Percentiles rank a stretch among this genome's conserved stretches.
phyloP scores from a whole-genome alignment of 2,797 vertebrate genomes.

The Odontamblyopus lacepedii region DNA sequence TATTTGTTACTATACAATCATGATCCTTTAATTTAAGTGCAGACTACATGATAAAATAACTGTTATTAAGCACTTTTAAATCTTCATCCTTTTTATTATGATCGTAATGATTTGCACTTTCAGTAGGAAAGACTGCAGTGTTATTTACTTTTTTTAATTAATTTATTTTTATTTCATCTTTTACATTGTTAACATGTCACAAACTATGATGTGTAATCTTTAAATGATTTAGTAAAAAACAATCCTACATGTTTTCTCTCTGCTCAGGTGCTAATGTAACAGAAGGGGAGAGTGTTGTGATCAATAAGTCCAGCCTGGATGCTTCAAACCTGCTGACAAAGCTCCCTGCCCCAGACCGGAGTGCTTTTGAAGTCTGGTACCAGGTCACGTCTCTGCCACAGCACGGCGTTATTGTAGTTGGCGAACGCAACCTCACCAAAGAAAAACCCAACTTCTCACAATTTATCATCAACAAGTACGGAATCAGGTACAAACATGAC shows the following conservation, averaged over 20 bases:
- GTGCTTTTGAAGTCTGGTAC: conserved; percentile 87
- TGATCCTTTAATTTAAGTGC: too few relatives aligned
- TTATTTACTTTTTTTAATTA: too few relatives aligned
- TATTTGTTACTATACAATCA: too few relatives aligned
- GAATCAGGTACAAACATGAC: conserved; percentile 86
- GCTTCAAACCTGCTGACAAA: conserved; percentile 86
- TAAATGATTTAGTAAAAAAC: too few relatives aligned
- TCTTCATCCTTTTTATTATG: too few relatives aligned
- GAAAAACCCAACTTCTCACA: conserved; percentile 92
- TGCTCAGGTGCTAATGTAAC: conserved; percentile 79
- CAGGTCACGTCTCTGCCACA: conserved; percentile 83
- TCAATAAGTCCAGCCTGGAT: conserved; percentile 84
- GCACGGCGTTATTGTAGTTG: conserved; percentile 82
- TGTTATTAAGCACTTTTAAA: too few relatives aligned
- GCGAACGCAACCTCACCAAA: conserved; percentile 85
- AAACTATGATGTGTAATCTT: not conserved
- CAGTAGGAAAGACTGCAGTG: too few relatives aligned
- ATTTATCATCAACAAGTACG: conserved; percentile 84
- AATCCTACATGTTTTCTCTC: conserved; percentile 9
- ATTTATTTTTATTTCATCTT: too few relatives aligned
- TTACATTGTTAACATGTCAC: too few relatives aligned
- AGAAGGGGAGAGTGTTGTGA: conserved; percentile 84
- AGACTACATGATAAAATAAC: too few relatives aligned
- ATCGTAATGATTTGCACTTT: too few relatives aligned
- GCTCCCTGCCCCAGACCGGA: conserved; percentile 75